Evolutionary conservation across 2,797 vertebrate species (phyloP), one percentile per base, ranked within the genome.

Genomic region (Chrosomus eos): DNA sequence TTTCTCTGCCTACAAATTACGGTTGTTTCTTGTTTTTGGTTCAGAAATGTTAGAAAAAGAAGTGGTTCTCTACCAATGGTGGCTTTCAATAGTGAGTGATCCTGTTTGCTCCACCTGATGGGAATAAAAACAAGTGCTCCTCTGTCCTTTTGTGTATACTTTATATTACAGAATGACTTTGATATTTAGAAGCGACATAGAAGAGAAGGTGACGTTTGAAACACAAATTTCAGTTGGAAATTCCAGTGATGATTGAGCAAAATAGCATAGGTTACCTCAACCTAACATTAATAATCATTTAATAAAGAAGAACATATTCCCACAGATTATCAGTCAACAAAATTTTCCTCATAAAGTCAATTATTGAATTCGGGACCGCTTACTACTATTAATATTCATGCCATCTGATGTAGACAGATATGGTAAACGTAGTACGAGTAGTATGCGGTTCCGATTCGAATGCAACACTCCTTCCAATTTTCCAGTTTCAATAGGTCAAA

Each of bases 121-220:
- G 80, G 31, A 91, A 93, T 93, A 90, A 94, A 94, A 92, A 88
- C 87, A 70, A 62, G 40, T 64, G 53, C 67, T 60, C 45, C 67
- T 70, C 48, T 58, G 16, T 26, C 28, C 2, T n/a, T 71, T 21
- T 81, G 66, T 60, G n/a, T 58, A 0, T 60, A 43, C 13, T 51
- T 80, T n/a, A 51, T 9, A 23, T 80, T 66, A 14, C 21, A 38
- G 36, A 26, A 26, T 16, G 53, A 58, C 23, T 60, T 71, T 14
- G 9, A 14, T 40, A 43, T 71, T 23, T 40, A 45, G 5, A 72
- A 26, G 23, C 38, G 36, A 71, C 19, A 45, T n/a, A n/a, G 23
- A 72, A 28, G 13, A 13, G 2, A n/a, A n/a, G n/a, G n/a, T n/a
- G n/a, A n/a, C n/a, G n/a, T n/a, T n/a, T n/a, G n/a, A n/a, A n/a